Evolutionary conservation across 2,113 vertebrate genomes (phyloP).

Genomic region (Gavia stellata): DNA sequence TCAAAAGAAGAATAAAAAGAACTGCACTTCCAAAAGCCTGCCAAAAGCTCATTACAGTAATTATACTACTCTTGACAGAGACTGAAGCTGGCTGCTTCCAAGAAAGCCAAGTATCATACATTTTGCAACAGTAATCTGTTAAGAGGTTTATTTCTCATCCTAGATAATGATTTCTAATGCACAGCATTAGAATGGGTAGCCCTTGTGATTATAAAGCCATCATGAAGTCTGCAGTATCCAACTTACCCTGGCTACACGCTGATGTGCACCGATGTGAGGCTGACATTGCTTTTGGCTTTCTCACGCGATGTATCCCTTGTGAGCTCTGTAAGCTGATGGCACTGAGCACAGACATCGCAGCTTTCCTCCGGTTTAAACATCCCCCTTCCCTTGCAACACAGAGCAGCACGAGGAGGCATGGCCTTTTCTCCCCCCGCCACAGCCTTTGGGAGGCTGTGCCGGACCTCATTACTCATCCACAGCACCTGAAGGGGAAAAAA

Average conservation of each 20-base stretch:
- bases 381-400: no score
- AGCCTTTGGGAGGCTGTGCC: background rate
- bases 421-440: no score
- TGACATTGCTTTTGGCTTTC: background rate
- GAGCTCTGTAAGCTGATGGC: background rate
- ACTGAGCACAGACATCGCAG: fast-evolving
- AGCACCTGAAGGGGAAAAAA: background rate
- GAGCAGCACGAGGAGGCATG: fast-evolving
- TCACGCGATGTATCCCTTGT: fast-evolving
- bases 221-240: background rate
- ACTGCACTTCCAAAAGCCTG: background rate
- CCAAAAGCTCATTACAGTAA: conserved; percentile 29
- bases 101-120: background rate
- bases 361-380: fast-evolving
- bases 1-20: background rate
- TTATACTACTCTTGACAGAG: background rate
- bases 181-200: background rate
- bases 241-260: background rate
- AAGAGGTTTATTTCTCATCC: conserved; percentile 5
- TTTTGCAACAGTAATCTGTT: background rate
- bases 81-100: background rate
- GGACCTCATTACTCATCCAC: background rate
- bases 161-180: background rate
- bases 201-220: background rate
- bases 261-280: fast-evolving